Conservation (phyloP, 1,140 invertebrate genomes). For the Hormaphis cornu region DNA sequence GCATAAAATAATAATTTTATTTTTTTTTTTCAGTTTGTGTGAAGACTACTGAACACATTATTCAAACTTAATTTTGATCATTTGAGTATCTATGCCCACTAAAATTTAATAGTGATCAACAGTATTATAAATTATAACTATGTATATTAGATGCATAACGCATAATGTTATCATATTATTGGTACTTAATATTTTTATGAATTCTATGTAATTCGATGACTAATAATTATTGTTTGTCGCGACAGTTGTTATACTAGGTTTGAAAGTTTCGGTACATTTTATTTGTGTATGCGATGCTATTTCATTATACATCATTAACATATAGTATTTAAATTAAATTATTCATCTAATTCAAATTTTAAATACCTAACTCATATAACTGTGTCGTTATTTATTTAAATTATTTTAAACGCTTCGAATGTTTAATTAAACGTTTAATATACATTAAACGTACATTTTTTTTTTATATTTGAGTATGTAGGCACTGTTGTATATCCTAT, state of each 20-base stretch:
- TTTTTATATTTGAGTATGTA: no score
- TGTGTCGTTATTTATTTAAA: no score
- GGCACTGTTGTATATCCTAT: no score
- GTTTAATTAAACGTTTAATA: no score
- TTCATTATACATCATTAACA: not conserved
- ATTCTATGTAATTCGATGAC: not conserved
- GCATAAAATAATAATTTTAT: no score
- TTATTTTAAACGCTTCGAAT: no score
- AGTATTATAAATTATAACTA: conserved; percentile 4
- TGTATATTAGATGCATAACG: no score
- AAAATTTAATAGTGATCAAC: not conserved
- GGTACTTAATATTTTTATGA: not conserved
- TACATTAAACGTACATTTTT: no score
- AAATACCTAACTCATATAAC: no score
- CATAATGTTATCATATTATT: not conserved
- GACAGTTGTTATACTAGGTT: not conserved
- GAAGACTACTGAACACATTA: not conserved
- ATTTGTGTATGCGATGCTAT: not conserved
- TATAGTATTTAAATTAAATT: no score
- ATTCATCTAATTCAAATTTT: no score
- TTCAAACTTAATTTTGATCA: not conserved
- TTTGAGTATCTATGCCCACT: not conserved
- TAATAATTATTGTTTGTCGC: no score
- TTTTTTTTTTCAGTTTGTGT: conserved; percentile 7
- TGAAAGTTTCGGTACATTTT: not conserved